A percentile compares a stretch with the other conserved stretches of the same genome.
Evolutionary conservation across 2,888 invertebrate species (phyloP).

Genomic region (Lepidonotus clava): DNA sequence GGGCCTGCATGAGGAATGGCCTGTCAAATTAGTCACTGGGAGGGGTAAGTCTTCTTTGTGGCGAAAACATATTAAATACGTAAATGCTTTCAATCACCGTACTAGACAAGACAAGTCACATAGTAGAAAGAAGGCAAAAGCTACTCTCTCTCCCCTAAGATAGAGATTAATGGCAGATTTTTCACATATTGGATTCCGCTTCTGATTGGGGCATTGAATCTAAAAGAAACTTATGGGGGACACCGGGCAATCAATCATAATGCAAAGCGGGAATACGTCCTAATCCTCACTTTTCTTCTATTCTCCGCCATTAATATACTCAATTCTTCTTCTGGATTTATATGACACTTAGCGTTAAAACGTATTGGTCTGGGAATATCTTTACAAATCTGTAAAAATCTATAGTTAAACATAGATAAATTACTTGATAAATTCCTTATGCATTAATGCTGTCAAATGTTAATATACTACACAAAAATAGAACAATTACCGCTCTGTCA

Average conservation of each 20-base stretch:
- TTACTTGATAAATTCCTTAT: too few relatives aligned
- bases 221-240: conserved; percentile 12
- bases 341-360: too few relatives aligned
- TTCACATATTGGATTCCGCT: background rate
- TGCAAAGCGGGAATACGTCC: conserved; percentile 17
- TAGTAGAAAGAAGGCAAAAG: conserved; percentile 1
- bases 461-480: too few relatives aligned
- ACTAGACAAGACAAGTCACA: conserved; percentile 16
- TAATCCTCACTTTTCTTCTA: background rate
- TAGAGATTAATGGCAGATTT: conserved; percentile 23
- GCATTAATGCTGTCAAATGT: too few relatives aligned
- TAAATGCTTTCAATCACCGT: conserved; percentile 33
- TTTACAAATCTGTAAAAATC: too few relatives aligned
- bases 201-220: background rate
- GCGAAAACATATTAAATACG: conserved; percentile 1
- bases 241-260: conserved; percentile 35
- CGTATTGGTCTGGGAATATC: too few relatives aligned
- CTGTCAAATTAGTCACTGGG: background rate
- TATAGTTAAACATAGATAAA: too few relatives aligned
- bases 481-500: background rate
- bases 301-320: background rate
- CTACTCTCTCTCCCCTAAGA: conserved; percentile 9
- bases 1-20: conserved; percentile 4
- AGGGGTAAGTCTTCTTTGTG: conserved; percentile 21
- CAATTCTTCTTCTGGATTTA: too few relatives aligned